Conservation (phyloP, 2,113 vertebrate species). For the Daubentonia madagascariensis region DNA sequence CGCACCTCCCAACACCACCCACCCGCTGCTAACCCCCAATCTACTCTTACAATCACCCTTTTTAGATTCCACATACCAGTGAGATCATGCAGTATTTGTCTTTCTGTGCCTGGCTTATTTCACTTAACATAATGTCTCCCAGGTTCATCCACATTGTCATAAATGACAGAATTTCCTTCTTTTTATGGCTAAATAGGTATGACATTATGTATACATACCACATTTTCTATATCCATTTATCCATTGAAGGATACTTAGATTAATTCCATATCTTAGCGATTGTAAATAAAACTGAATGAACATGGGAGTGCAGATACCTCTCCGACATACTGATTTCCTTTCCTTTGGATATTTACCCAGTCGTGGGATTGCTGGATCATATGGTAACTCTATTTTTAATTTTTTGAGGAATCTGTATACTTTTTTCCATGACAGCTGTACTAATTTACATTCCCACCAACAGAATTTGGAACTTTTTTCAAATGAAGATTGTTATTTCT, state of each 20-base stretch:
- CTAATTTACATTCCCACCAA: not conserved
- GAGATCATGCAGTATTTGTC: not conserved
- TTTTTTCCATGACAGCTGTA: not conserved
- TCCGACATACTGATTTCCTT: not conserved
- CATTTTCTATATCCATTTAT: not conserved
- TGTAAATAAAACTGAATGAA: not conserved
- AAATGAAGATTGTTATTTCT: not conserved
- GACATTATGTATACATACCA: no score
- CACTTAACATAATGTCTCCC: not conserved
- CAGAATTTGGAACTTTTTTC: not conserved
- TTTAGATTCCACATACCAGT: not conserved
- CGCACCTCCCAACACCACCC: not conserved
- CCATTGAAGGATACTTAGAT: not conserved
- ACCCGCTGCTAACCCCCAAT: not conserved
- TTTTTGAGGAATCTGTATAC: not conserved
- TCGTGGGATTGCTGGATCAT: not conserved
- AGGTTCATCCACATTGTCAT: not conserved
- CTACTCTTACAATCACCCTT: not conserved
- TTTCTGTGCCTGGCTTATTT: not conserved
- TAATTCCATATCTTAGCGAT: not conserved
- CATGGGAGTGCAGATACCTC: not conserved
- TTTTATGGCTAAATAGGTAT: not conserved
- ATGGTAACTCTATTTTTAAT: no score
- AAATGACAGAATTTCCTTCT: not conserved
- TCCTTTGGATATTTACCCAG: not conserved